These are phyloP conservation scores for Leptopilina clavipes DNA, from an alignment of 1,140 invertebrate genomes.

Conservation along the genomic window DNA sequence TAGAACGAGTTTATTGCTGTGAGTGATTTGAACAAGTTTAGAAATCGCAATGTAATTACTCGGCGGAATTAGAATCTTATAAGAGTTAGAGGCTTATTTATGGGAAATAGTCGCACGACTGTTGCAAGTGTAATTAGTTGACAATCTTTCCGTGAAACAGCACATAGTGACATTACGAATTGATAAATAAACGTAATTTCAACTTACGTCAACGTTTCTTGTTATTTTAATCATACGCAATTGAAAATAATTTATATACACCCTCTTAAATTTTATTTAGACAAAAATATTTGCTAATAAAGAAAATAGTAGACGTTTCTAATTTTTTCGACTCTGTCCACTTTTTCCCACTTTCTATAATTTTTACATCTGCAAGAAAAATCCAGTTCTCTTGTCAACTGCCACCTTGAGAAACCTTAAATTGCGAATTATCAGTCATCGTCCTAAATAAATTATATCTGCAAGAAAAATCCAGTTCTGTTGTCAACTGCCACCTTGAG, in stretches of 20 bases:
- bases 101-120: constrained; percentile 11
- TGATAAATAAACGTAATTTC: constrained; percentile 51
- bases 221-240: constrained; percentile 21
- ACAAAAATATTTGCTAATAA: constrained; percentile 7
- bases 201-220: constrained; percentile 17
- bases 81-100: constrained; percentile 17
- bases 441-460: no score
- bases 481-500: no score
- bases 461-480: no score
- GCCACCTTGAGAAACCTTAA: no score
- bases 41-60: constrained; percentile 45
- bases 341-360: no score
- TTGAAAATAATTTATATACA: constrained; percentile 27
- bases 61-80: constrained; percentile 26
- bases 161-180: constrained; percentile 38
- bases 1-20: constrained; percentile 43
- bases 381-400: no score
- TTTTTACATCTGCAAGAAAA: no score
- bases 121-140: constrained; percentile 45
- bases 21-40: constrained; percentile 44
- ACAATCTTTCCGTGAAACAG: constrained; percentile 44
- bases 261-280: neutral
- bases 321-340: no score
- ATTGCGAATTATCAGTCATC: no score
- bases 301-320: constrained; percentile 10